These are phyloP conservation scores for Drosophila lutescens DNA, from an alignment of 2,888 invertebrate genomes.

Conservation along the genomic window DNA sequence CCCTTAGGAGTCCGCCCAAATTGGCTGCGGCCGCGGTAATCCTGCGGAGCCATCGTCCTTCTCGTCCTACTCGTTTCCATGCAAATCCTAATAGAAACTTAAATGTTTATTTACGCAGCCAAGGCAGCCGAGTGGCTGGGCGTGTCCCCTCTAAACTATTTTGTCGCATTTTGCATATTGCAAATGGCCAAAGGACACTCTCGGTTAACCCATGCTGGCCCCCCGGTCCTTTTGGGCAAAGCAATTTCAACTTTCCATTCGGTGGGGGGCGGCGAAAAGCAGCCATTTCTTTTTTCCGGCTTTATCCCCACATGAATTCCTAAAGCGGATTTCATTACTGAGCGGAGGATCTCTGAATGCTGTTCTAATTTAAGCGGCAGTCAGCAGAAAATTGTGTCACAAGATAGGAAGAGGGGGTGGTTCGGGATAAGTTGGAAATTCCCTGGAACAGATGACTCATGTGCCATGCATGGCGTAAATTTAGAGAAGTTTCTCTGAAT, in stretches of 20 bases:
- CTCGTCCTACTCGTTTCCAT: slow-evolving; percentile 35
- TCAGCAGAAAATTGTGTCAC: slow-evolving; percentile 23
- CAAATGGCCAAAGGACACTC: slow-evolving; percentile 57
- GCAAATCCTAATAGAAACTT: slow-evolving; percentile 72
- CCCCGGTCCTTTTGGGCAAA: slow-evolving; percentile 30
- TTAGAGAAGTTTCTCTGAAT: slow-evolving; percentile 4
- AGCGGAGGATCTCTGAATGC: slow-evolving; percentile 35
- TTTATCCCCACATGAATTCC: slow-evolving; percentile 42
- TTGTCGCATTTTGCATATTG: slow-evolving; percentile 76
- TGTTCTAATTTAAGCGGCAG: slow-evolving; percentile 32
- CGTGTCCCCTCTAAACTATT: slow-evolving; percentile 60
- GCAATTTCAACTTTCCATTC: slow-evolving; percentile 58
- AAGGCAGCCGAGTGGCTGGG: slow-evolving; percentile 53
- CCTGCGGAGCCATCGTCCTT: slow-evolving; percentile 28
- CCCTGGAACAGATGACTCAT: slow-evolving; percentile 18
- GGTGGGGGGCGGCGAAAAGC: slow-evolving; percentile 19
- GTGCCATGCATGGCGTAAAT: slow-evolving; percentile 11
- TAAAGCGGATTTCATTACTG: slow-evolving; percentile 60
- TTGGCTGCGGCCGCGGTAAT: slow-evolving; percentile 63
- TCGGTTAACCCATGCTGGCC: slow-evolving; percentile 44
- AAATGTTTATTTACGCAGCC: slow-evolving; percentile 77
- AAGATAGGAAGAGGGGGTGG: neutral
- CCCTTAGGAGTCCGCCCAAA: slow-evolving; percentile 44
- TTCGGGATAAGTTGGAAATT: slow-evolving; percentile 20
- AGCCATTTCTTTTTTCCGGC: slow-evolving; percentile 28